Evolutionary conservation across 2,888 invertebrate genomes (phyloP).

Genomic region (Protophormia terraenovae): DNA sequence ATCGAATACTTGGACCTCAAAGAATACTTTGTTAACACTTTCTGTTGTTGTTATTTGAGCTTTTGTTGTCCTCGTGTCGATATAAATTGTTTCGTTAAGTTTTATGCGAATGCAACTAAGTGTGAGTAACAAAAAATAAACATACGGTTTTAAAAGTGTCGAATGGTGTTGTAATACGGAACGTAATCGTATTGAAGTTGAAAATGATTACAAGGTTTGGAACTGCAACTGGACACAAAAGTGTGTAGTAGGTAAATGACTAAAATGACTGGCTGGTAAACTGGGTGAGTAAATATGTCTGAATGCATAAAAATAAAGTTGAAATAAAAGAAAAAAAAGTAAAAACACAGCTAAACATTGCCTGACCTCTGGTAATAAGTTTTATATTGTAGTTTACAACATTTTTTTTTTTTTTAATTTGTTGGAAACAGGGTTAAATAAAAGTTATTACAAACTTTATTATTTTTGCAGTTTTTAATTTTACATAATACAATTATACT

Average conservation of each 20-base stretch:
- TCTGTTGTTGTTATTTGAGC: neutral
- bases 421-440: neutral
- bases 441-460: constrained; percentile 3
- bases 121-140: constrained; percentile 37
- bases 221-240: constrained; percentile 13
- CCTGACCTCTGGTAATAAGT: constrained; percentile 63
- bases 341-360: constrained; percentile 12
- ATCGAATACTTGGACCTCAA: neutral
- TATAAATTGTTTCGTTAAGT: constrained; percentile 15
- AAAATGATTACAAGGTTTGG: constrained; percentile 43
- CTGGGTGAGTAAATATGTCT: neutral
- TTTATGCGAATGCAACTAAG: constrained; percentile 16
- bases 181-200: constrained; percentile 51
- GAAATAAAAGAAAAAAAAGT: neutral
- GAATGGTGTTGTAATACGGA: constrained; percentile 43
- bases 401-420: neutral
- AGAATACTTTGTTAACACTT: constrained; percentile 38
- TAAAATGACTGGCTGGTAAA: neutral
- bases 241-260: constrained; percentile 4
- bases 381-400: constrained; percentile 35
- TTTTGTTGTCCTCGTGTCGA: constrained; percentile 5
- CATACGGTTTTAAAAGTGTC: constrained; percentile 43
- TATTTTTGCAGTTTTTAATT: neutral
- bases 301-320: constrained; percentile 7
- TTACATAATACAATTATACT: neutral